These are phyloP conservation scores for Ctenopoma multispine DNA, from an alignment of 2,797 vertebrate species.

Conservation along the genomic window DNA sequence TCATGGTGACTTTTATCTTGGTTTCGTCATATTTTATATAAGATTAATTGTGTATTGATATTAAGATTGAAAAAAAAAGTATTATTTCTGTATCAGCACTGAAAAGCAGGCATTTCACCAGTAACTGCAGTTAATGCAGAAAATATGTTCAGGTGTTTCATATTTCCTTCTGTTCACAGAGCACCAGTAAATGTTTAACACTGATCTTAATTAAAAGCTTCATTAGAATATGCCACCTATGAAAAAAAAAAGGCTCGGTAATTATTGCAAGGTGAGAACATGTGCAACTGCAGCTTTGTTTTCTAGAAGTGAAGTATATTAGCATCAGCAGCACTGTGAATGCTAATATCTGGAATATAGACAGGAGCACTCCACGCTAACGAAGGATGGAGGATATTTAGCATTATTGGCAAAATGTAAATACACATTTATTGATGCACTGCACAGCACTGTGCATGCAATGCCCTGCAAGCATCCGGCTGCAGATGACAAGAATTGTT, in stretches of 20 bases:
- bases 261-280: conserved; percentile 65
- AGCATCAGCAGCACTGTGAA: conserved; percentile 66
- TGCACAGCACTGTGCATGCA: conserved; percentile 44
- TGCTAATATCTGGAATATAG: conserved; percentile 75
- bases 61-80: not conserved
- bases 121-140: conserved; percentile 5
- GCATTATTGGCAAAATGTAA: conserved; percentile 85
- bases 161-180: conserved; percentile 20
- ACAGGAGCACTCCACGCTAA: conserved; percentile 61
- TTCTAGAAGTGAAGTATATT: conserved; percentile 75
- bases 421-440: conserved; percentile 76
- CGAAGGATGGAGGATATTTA: conserved; percentile 77
- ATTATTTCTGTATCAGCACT: not conserved
- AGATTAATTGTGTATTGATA: too few relatives aligned
- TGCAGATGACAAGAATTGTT: conserved; percentile 45
- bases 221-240: conserved; percentile 48
- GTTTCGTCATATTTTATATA: too few relatives aligned
- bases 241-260: conserved; percentile 27
- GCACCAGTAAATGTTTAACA: conserved; percentile 39
- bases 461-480: conserved; percentile 43
- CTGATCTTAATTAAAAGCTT: conserved; percentile 69
- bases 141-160: conserved; percentile 32
- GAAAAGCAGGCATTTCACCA: not conserved
- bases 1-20: too few relatives aligned
- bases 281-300: conserved; percentile 61